Conservation (phyloP, 2,888 invertebrate species). For the Falcaria lacertinaria region DNA sequence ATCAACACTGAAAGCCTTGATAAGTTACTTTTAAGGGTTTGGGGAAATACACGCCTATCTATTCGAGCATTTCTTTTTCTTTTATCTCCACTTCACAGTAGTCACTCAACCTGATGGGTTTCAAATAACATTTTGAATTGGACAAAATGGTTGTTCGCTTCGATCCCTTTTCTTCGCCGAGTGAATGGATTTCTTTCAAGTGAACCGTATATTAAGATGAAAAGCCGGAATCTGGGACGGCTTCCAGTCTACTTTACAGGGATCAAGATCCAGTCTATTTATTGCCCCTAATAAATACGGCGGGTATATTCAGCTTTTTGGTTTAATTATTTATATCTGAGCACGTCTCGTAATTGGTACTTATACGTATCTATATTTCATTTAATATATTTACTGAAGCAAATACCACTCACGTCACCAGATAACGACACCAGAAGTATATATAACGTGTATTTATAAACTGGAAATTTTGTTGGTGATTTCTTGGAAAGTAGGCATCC, state of each 20-base stretch:
- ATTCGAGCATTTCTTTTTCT: background rate
- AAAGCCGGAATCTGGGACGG: slow-evolving; percentile 1
- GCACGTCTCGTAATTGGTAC: background rate
- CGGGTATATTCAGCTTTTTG: background rate
- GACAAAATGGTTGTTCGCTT: slow-evolving; percentile 1
- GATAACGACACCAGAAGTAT: too few relatives aligned
- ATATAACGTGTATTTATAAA: too few relatives aligned
- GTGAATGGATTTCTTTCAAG: slow-evolving; percentile 2
- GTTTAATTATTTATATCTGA: background rate
- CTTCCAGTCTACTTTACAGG: slow-evolving; percentile 1
- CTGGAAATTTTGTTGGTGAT: too few relatives aligned
- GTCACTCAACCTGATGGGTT: background rate
- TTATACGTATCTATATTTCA: background rate
- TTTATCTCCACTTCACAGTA: background rate
- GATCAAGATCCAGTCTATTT: background rate
- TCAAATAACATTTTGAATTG: background rate
- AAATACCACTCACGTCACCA: too few relatives aligned
- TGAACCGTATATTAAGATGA: slow-evolving; percentile 1
- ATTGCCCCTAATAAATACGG: slow-evolving; percentile 1
- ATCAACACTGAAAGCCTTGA: background rate
- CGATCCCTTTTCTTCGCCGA: background rate
- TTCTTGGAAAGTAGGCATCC: too few relatives aligned
- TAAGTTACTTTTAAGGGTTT: background rate
- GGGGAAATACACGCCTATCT: background rate
- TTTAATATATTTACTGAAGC: background rate